Conservation (phyloP, 2,888 invertebrate species). For the Tetragonisca angustula region DNA sequence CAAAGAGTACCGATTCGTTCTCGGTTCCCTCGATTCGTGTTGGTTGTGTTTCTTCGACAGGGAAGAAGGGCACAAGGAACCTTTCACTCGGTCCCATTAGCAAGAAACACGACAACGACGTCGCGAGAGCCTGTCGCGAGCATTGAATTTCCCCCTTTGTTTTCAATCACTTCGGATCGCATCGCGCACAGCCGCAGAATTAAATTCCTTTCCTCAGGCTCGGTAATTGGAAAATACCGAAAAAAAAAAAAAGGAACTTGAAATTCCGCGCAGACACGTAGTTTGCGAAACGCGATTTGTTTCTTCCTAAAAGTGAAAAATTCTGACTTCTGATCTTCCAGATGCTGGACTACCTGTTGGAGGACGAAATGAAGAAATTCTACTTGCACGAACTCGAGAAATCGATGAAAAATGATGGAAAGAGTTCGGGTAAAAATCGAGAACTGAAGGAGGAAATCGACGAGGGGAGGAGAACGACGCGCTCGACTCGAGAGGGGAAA, state of each 20-base stretch:
- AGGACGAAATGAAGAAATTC: background rate
- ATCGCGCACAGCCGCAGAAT: background rate
- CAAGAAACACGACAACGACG: slow-evolving; percentile 72
- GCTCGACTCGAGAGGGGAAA: background rate
- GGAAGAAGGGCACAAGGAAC: slow-evolving; percentile 68
- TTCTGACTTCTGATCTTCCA: too few relatives aligned
- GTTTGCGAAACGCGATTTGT: too few relatives aligned
- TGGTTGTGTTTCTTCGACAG: background rate
- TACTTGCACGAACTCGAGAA: too few relatives aligned
- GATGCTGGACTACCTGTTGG: too few relatives aligned
- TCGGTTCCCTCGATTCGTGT: slow-evolving; percentile 36
- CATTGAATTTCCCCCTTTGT: slow-evolving; percentile 10
- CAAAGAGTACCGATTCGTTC: slow-evolving; percentile 71
- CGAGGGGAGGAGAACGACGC: background rate
- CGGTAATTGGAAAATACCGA: too few relatives aligned
- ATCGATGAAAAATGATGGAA: background rate
- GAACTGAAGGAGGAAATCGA: background rate
- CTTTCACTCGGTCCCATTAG: slow-evolving; percentile 81
- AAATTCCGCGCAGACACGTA: too few relatives aligned
- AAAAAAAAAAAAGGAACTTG: too few relatives aligned
- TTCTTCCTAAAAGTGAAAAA: too few relatives aligned
- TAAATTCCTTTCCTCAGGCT: background rate
- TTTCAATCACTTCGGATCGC: background rate
- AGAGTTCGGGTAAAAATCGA: background rate
- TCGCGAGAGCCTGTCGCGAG: slow-evolving; percentile 7